Conservation (phyloP, 2,113 vertebrate species). For the Semnornis frantzii region DNA sequence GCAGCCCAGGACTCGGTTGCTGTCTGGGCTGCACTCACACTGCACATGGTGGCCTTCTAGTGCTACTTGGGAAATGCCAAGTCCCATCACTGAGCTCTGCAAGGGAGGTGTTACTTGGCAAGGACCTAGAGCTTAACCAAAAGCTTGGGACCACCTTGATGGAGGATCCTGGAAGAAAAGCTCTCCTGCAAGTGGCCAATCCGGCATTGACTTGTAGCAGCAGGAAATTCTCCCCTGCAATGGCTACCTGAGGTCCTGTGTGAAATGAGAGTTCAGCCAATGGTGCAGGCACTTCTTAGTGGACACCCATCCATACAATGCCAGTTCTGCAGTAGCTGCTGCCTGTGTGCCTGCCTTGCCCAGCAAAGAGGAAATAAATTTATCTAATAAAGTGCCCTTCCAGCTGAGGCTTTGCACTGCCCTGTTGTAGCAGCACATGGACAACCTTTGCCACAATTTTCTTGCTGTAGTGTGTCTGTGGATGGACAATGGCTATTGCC, state of each 20-base stretch:
- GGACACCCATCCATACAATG: neutral
- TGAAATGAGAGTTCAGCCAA: neutral
- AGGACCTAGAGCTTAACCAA: neutral
- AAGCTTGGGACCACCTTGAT: neutral
- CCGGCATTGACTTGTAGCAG: neutral
- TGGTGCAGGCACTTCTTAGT: neutral
- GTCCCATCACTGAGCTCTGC: neutral
- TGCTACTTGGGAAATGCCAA: neutral
- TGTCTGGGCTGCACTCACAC: no score
- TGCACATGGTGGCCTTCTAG: neutral
- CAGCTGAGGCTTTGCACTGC: neutral
- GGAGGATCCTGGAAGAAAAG: neutral
- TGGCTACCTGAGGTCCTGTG: neutral
- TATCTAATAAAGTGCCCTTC: neutral
- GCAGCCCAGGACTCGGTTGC: no score
- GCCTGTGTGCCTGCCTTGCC: neutral
- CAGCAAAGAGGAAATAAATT: neutral
- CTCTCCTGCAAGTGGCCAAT: neutral
- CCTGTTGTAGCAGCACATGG: neutral
- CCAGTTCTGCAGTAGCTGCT: neutral
- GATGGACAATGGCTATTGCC: neutral
- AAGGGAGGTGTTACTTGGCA: neutral
- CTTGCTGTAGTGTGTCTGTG: neutral
- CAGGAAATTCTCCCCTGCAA: neutral
- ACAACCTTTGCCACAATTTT: neutral